Evolutionary conservation across 2,888 invertebrate species (phyloP).

Genomic region (Acronicta aceris): DNA sequence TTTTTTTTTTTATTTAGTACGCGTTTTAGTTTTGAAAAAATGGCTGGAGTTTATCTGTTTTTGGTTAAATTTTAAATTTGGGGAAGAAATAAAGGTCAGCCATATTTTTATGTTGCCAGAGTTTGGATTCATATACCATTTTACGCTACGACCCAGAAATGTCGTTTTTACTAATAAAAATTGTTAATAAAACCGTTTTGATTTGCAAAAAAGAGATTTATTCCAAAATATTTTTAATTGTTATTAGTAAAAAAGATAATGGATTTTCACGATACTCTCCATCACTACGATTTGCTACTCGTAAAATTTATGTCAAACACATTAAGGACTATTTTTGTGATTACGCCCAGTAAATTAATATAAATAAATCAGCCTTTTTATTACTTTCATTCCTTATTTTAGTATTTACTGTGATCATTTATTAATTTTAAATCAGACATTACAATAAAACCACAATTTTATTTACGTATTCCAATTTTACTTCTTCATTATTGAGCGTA

Average conservation of each 20-base stretch:
- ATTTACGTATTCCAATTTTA: neutral
- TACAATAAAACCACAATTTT: neutral
- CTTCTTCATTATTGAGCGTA: slow-evolving; percentile 46
- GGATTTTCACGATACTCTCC: slow-evolving; percentile 52
- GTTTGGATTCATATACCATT: slow-evolving; percentile 18
- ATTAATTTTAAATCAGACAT: slow-evolving; percentile 2
- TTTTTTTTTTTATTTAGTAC: neutral
- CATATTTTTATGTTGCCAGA: neutral
- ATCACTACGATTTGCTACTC: slow-evolving; percentile 40
- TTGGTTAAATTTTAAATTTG: neutral
- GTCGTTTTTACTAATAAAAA: slow-evolving; percentile 61
- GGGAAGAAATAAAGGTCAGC: neutral
- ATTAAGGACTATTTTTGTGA: slow-evolving; percentile 48
- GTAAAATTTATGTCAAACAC: slow-evolving; percentile 46
- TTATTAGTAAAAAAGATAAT: slow-evolving; percentile 60
- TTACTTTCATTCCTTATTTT: slow-evolving; percentile 21
- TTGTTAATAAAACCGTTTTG: slow-evolving; percentile 26
- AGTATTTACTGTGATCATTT: neutral
- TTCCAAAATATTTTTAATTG: slow-evolving; percentile 38
- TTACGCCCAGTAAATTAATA: slow-evolving; percentile 27
- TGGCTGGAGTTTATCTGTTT: slow-evolving; percentile 23
- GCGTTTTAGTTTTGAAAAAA: neutral
- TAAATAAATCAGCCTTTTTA: slow-evolving; percentile 21
- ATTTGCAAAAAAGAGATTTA: slow-evolving; percentile 40
- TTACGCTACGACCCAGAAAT: slow-evolving; percentile 34